These are phyloP conservation scores for Halictus quadricinctus DNA, from an alignment of 2,888 invertebrate species.

Conservation along the genomic window DNA sequence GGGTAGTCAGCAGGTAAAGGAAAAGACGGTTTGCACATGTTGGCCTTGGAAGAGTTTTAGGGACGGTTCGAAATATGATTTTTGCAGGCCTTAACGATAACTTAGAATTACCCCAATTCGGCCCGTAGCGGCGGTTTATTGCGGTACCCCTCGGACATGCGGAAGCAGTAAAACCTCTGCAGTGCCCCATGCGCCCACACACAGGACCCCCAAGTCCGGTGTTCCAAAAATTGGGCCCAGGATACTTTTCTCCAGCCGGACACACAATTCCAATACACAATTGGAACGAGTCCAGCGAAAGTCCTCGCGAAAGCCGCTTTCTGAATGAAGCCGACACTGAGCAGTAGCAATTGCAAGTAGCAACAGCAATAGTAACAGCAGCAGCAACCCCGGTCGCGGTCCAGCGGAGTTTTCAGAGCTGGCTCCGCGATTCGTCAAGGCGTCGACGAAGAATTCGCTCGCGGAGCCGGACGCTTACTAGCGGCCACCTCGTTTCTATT, in stretches of 20 bases:
- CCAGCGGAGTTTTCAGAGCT: slow-evolving; percentile 15
- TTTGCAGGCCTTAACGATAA: too few species aligned
- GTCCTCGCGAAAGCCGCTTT: slow-evolving; percentile 16
- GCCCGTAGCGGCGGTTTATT: too few species aligned
- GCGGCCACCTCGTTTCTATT: slow-evolving; percentile 14
- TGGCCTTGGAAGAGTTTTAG: too few species aligned
- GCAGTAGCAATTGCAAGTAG: not conserved
- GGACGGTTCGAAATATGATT: too few species aligned
- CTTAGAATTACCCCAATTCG: too few species aligned
- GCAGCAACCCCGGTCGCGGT: not conserved
- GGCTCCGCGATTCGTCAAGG: slow-evolving; percentile 4
- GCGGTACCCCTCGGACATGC: too few species aligned
- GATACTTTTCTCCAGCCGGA: not conserved
- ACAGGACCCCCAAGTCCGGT: too few species aligned
- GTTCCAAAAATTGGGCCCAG: not conserved
- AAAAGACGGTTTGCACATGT: too few species aligned
- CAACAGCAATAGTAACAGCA: not conserved
- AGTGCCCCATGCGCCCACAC: too few species aligned
- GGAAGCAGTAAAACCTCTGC: too few species aligned
- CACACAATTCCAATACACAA: not conserved
- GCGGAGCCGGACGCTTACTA: not conserved
- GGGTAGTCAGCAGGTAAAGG: too few species aligned
- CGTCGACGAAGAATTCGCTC: slow-evolving; percentile 22
- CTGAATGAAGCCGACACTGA: slow-evolving; percentile 12
- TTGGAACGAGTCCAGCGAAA: not conserved